Evolutionary conservation across 2,797 vertebrate genomes (phyloP), one percentile per base, ranked within the genome.

Genomic region (Oryzias sinensis): DNA sequence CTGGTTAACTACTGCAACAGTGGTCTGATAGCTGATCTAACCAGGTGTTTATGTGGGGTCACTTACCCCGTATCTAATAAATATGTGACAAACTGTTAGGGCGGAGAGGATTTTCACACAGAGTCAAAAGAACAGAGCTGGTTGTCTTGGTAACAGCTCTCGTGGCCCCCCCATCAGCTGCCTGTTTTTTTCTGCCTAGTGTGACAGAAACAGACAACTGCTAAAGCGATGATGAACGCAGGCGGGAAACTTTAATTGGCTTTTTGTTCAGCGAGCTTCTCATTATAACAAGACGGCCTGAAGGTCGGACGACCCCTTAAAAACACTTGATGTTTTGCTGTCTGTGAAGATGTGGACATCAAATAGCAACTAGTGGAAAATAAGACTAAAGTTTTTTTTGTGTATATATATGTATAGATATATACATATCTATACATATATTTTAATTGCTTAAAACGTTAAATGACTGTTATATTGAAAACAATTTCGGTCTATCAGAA

Each of bases 201-300:
- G 64, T 62, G 68, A 58, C 55, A 58, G 56, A 70, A 80, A 64
- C 72, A 82, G 68, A 57, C 57, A 58, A 40, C 54, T 4, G 7
- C 51, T 54, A 54, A 56, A 72, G 61, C 73, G 37, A 1, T 74
- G 74, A 79, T 59, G 71, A 63, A 59, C 64, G 68, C 69, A 37
- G 58, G 69, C 54, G 58, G 67, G 66, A 55, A 37, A 63, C 65
- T 52, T 27, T 88, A 85, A 82, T 83, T 84, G 74, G 62, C 75
- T 76, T 72, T 82, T 76, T 74, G 51, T 80, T 81, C 57, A 66
- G 70, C 62, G 82, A 70, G 43, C 63, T 43, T 27, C 68, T 83
- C 54, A 80, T 89, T 89, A 81, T 65, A 76, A 64, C 76, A 50
- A 66, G 76, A 56, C 75, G 80, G 66, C 68, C 66, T 59, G 48